Evolutionary conservation across 1,140 invertebrate genomes (phyloP).

Genomic region (Zaprionus kolodkinae): DNA sequence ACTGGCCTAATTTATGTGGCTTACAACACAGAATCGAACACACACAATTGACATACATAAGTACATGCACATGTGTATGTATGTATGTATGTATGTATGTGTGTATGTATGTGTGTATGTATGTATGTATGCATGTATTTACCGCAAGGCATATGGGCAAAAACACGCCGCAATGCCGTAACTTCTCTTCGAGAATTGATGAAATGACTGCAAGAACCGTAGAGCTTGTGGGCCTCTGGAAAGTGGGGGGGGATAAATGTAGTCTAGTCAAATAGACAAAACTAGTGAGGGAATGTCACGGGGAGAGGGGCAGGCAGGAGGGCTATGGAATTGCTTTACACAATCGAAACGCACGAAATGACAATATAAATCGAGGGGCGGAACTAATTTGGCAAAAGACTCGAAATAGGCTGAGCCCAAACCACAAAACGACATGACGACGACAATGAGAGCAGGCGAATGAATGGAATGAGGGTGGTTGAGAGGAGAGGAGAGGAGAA

Average conservation of each 20-base stretch:
- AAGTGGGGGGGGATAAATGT: neutral
- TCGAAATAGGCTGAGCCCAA: conserved; percentile 72
- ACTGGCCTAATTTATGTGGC: conserved; percentile 75
- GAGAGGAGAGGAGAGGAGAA: neutral
- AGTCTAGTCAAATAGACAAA: conserved; percentile 34
- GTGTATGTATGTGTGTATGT: too few relatives aligned
- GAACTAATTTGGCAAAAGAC: conserved; percentile 82
- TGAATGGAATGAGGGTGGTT: neutral
- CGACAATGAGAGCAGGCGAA: conserved; percentile 51
- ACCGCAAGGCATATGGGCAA: conserved; percentile 8
- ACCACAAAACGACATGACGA: conserved; percentile 73
- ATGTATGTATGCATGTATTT: neutral
- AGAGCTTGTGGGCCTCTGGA: conserved; percentile 9
- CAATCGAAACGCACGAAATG: conserved; percentile 82
- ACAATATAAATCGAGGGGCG: conserved; percentile 82
- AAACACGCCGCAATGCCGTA: conserved; percentile 75
- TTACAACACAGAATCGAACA: conserved; percentile 25
- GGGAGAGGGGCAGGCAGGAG: neutral
- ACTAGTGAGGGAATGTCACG: neutral
- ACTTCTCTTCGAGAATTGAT: conserved; percentile 66
- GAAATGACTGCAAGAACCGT: conserved; percentile 58
- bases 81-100: conserved; percentile 25
- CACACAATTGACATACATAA: conserved; percentile 14
- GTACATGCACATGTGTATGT: conserved; percentile 17
- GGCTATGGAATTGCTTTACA: conserved; percentile 73